Conservation (phyloP, 2,113 vertebrate genomes). For the Cyphomyrus discorhynchus region DNA sequence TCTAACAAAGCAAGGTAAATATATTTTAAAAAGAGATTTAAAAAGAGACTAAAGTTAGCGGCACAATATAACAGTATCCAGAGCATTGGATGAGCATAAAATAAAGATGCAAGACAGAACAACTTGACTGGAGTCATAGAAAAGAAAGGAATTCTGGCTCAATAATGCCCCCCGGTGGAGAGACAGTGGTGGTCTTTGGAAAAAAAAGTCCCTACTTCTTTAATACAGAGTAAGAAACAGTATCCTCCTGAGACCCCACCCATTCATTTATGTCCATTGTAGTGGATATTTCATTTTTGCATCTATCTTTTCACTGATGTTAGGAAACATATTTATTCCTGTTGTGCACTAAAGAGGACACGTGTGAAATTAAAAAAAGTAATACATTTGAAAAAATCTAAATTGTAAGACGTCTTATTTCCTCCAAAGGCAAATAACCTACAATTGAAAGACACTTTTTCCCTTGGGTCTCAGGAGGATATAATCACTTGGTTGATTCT, state of each 20-base stretch:
- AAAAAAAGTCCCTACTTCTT: conserved; percentile 55
- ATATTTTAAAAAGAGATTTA: neutral
- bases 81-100: conserved; percentile 53
- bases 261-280: too few species aligned
- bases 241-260: too few species aligned
- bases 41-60: conserved; percentile 48
- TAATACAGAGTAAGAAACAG: neutral
- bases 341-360: too few species aligned
- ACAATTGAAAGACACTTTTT: too few species aligned
- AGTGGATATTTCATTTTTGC: too few species aligned
- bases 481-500: neutral
- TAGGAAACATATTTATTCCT: too few species aligned
- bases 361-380: too few species aligned
- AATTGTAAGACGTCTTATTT: too few species aligned
- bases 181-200: conserved; percentile 60
- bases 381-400: too few species aligned
- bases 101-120: conserved; percentile 52
- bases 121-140: neutral
- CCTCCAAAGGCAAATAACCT: too few species aligned
- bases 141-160: conserved; percentile 22
- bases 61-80: conserved; percentile 64
- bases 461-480: neutral
- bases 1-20: neutral
- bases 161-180: conserved; percentile 51
- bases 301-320: too few species aligned